Percentiles rank a stretch among this genome's conserved stretches.
Conservation (phyloP, 1,140 invertebrate genomes). For the Sitophilus oryzae region DNA sequence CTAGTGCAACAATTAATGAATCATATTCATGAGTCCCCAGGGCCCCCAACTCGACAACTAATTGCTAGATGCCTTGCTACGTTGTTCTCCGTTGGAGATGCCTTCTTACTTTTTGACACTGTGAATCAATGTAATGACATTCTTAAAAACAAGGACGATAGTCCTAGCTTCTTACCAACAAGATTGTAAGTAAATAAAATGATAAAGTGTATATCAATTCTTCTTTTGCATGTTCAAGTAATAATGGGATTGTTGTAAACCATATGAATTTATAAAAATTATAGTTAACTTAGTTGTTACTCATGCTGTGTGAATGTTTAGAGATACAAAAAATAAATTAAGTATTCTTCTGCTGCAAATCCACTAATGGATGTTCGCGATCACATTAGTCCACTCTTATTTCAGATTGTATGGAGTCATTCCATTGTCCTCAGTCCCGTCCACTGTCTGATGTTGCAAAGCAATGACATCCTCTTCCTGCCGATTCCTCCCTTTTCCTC, state of each 20-base stretch:
- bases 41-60: conserved; percentile 87
- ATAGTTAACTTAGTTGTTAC: too few relatives aligned
- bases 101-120: conserved; percentile 93
- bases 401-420: too few relatives aligned
- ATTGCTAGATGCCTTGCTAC: conserved; percentile 90
- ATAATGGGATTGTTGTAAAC: conserved; percentile 4
- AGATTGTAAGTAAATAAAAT: conserved; percentile 72
- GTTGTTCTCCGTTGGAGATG: conserved; percentile 95
- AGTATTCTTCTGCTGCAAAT: too few relatives aligned
- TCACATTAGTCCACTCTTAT: too few relatives aligned
- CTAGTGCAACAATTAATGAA: conserved; percentile 88
- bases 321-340: too few relatives aligned
- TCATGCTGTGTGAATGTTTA: too few relatives aligned
- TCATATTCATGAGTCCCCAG: conserved; percentile 82
- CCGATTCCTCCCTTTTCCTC: too few relatives aligned
- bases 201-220: not conserved
- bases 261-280: not conserved
- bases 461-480: too few relatives aligned
- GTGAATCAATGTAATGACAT: conserved; percentile 98
- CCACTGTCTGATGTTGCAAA: too few relatives aligned
- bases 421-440: too few relatives aligned
- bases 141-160: conserved; percentile 95
- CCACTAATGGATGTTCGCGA: too few relatives aligned
- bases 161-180: conserved; percentile 85
- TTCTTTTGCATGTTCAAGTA: too few relatives aligned